Evolutionary conservation across 2,113 vertebrate genomes (phyloP).

Genomic region (Sardina pilchardus): DNA sequence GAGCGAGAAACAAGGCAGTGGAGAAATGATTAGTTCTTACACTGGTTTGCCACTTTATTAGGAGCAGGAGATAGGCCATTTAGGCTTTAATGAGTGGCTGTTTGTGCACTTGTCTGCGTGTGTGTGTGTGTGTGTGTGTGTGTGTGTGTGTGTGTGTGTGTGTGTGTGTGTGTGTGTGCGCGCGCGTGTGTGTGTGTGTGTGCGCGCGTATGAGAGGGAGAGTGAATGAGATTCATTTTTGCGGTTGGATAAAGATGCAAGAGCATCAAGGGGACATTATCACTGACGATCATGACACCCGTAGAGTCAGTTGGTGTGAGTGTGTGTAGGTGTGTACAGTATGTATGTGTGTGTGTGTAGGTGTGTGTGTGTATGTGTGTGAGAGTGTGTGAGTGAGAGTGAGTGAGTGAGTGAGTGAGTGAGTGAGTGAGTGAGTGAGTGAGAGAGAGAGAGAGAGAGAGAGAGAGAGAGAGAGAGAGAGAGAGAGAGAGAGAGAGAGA

Average conservation of each 20-base stretch:
- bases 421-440: too few relatives aligned
- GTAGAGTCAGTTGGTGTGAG: slow-evolving; percentile 26
- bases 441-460: neutral
- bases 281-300: slow-evolving; percentile 56
- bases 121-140: slow-evolving; percentile 71
- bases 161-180: slow-evolving; percentile 84
- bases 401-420: slow-evolving; percentile 17
- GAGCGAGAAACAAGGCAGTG: slow-evolving; percentile 74
- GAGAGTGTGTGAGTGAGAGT: slow-evolving; percentile 31
- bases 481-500: slow-evolving; percentile 23
- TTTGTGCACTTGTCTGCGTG: slow-evolving; percentile 84
- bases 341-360: neutral
- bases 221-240: slow-evolving; percentile 75
- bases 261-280: slow-evolving; percentile 90
- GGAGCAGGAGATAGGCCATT: slow-evolving; percentile 96
- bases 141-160: slow-evolving; percentile 71
- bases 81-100: slow-evolving; percentile 95
- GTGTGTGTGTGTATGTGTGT: slow-evolving; percentile 29
- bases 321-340: slow-evolving; percentile 33
- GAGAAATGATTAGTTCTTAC: slow-evolving; percentile 90
- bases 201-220: neutral
- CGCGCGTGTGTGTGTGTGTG: slow-evolving; percentile 76
- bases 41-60: slow-evolving; percentile 93
- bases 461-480: slow-evolving; percentile 21
- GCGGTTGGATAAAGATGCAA: slow-evolving; percentile 85